A percentile compares a stretch with the other conserved stretches of the same genome.
These are phyloP conservation scores for Falco cherrug DNA, from an alignment of 2,797 vertebrate genomes.

Conservation along the genomic window DNA sequence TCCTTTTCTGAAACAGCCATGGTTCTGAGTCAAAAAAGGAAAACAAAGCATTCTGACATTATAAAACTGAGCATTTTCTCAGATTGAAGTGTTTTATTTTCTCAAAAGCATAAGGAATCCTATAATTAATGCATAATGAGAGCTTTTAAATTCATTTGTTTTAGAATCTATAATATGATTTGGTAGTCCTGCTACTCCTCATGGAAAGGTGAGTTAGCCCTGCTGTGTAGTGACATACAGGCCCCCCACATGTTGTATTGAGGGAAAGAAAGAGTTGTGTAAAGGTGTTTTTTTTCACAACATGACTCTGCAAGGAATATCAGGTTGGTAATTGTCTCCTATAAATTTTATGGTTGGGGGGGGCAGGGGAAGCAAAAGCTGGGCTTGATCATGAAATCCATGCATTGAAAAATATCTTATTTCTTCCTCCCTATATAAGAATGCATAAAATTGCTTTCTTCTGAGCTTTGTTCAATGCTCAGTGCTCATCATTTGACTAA, in stretches of 20 bases:
- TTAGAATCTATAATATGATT: neutral
- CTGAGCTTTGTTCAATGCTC: neutral
- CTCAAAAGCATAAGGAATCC: slow-evolving; percentile 15
- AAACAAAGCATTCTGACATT: neutral
- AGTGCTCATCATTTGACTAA: slow-evolving; percentile 3
- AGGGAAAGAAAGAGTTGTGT: neutral
- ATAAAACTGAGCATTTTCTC: neutral
- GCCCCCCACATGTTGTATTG: neutral
- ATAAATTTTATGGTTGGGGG: neutral
- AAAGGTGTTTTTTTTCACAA: neutral
- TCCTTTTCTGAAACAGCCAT: neutral
- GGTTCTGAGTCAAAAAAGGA: neutral
- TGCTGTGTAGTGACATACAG: neutral
- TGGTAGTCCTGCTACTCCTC: neutral
- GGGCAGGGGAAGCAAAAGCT: neutral
- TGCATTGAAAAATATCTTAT: neutral
- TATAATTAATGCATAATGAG: neutral
- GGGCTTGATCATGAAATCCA: neutral
- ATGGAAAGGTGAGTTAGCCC: neutral
- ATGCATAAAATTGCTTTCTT: neutral
- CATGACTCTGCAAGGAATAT: neutral
- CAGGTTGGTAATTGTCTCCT: neutral
- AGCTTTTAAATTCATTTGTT: neutral
- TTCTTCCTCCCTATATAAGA: neutral
- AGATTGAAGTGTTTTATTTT: slow-evolving; percentile 29